Percentiles rank a stretch among this genome's conserved stretches.
Evolutionary conservation across 2,113 vertebrate genomes (phyloP).

Genomic region (Microcebus murinus): DNA sequence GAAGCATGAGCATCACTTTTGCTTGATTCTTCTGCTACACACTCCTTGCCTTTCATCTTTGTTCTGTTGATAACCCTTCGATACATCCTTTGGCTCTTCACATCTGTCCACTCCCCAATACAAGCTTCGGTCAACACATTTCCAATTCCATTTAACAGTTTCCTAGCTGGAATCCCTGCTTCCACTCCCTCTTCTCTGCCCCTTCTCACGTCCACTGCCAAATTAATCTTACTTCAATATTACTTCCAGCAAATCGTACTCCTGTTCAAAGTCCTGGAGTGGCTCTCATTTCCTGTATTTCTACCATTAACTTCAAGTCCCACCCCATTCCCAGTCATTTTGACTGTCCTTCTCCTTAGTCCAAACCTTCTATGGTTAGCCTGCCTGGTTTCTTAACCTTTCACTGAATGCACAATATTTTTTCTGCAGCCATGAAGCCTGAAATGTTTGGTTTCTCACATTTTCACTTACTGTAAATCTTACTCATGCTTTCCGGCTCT

Average conservation of each 20-base stretch:
- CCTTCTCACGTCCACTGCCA: background rate
- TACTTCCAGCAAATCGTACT: background rate
- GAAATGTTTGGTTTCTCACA: background rate
- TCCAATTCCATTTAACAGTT: background rate
- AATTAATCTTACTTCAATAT: background rate
- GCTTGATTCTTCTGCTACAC: background rate
- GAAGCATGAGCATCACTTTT: background rate
- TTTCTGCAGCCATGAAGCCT: background rate
- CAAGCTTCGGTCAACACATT: background rate
- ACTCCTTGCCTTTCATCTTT: background rate
- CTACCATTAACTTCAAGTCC: background rate
- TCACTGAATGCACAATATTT: background rate
- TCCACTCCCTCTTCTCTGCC: background rate
- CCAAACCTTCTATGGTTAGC: background rate
- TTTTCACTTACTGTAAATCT: slow-evolving; percentile 1
- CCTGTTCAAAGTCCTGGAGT: background rate
- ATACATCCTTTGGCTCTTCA: background rate
- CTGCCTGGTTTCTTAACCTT: background rate
- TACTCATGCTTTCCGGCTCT: background rate
- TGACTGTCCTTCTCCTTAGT: background rate
- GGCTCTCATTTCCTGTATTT: background rate
- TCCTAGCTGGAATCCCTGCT: background rate
- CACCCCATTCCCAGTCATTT: background rate
- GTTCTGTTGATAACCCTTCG: background rate
- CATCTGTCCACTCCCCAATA: background rate